These are phyloP conservation scores for Aurelia aurita complex sp. Pacific DNA, from an alignment of 30 jellyfish, hydroid and myxozoan genomes.

Conservation along the genomic window DNA sequence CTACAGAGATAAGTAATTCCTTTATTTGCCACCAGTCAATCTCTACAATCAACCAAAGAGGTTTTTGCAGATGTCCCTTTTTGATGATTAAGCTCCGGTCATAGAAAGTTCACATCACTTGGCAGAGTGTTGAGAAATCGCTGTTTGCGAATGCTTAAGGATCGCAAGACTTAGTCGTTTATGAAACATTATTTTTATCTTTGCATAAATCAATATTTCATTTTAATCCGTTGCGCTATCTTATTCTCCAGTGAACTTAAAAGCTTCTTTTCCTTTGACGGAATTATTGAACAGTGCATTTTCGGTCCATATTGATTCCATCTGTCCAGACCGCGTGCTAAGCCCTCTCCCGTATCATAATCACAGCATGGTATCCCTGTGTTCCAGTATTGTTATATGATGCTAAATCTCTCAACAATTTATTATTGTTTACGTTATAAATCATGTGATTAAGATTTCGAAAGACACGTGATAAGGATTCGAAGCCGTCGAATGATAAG, in stretches of 20 bases:
- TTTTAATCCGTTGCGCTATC: slow-evolving; percentile 39
- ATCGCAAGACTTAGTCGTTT: neutral
- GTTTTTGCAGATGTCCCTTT: too few relatives aligned
- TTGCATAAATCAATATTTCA: slow-evolving; percentile 26
- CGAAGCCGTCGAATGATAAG: too few relatives aligned
- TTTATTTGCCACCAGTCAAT: too few relatives aligned
- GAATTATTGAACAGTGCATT: slow-evolving; percentile 29
- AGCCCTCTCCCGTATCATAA: slow-evolving; percentile 1
- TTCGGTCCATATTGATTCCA: slow-evolving; percentile 49
- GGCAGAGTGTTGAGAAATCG: too few relatives aligned
- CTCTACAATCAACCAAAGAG: too few relatives aligned
- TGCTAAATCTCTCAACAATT: neutral
- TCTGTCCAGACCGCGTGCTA: slow-evolving; percentile 44
- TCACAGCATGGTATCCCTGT: slow-evolving; percentile 1
- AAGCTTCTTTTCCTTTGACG: slow-evolving; percentile 42
- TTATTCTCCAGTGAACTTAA: slow-evolving; percentile 28
- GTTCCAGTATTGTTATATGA: neutral
- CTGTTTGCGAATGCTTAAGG: neutral
- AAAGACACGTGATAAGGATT: neutral
- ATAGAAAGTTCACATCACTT: too few relatives aligned
- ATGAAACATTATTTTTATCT: slow-evolving; percentile 2
- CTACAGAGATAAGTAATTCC: too few relatives aligned
- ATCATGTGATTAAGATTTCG: neutral
- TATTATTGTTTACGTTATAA: neutral
- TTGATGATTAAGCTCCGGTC: too few relatives aligned